Evolutionary conservation across 2,888 invertebrate species (phyloP), one percentile per base, ranked within the genome.

Genomic region (Cataglyphis rosenhaueri): DNA sequence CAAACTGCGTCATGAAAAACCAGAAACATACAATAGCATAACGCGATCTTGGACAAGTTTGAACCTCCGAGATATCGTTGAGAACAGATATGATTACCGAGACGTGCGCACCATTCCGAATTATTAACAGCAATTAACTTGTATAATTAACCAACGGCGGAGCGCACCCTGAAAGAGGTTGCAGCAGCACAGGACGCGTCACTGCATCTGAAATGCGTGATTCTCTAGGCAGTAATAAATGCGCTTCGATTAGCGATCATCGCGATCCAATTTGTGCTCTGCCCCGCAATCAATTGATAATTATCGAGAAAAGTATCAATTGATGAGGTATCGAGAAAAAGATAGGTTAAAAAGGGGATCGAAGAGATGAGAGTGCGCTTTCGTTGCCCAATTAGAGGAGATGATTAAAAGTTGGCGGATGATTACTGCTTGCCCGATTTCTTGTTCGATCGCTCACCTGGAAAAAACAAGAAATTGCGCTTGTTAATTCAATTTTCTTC

Each of bases 371-470:
- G 85, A 86, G 82, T 85, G 75, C 83, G 84, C 84, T 89, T 90
- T 90, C 91, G 89, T 90, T 90, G 89, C 89, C 88, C 87, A 82
- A 85, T 86, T 86, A 81, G 70, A 79, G 71, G 62, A 82, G 81
- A 86, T 70, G 82, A 71, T 71, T 79, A 74, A 70, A 84, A 81
- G 81, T 78, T 65, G 65, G 59, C 64, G 44, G 64, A 75, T 73
- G 70, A 83, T 93, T 94, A 93, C 92, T 94, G 94, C 88, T 94
- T 94, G 88, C 92, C 92, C 82, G 92, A 89, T 86, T 94, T 94
- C 90, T 94, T 94, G 91, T 92, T 94, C 90, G 93, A 92, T 88
- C 94, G 93, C 78, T 94, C 94, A 83, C 92, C 92, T 94, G 91
- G 57, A 89, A 92, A 61, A 83, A 62, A 44, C 6, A 75, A 21